Conservation (phyloP, 2,113 vertebrate species). For the Chloroceryle aenea region DNA sequence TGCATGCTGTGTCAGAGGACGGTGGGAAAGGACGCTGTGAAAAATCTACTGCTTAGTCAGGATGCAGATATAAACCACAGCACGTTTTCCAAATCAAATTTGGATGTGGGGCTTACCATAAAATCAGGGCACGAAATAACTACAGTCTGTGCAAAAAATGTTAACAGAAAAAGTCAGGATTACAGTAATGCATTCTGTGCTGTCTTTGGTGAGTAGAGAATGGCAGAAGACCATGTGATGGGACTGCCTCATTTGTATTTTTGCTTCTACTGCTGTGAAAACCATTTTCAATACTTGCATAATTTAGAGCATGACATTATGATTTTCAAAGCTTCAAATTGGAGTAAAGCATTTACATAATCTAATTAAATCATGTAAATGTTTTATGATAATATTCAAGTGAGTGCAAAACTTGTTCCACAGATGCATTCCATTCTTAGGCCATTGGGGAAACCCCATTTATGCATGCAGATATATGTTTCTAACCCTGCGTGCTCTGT, state of each 20-base stretch:
- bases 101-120: constrained; percentile 7
- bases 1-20: not conserved
- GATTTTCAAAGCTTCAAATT: constrained; percentile 46
- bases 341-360: constrained; percentile 58
- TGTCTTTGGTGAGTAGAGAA: constrained; percentile 1
- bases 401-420: constrained; percentile 21
- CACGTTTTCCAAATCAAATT: not conserved
- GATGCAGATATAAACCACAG: not conserved
- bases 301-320: constrained; percentile 56
- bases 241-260: not conserved
- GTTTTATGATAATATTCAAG: constrained; percentile 55
- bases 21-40: not conserved
- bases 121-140: constrained; percentile 2
- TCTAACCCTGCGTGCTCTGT: not conserved
- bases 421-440: constrained; percentile 1
- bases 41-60: not conserved
- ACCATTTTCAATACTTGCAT: constrained; percentile 53
- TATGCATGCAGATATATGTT: constrained; percentile 1
- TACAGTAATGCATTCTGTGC: not conserved
- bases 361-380: constrained; percentile 65
- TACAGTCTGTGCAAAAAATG: not conserved
- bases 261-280: constrained; percentile 50
- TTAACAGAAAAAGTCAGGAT: constrained; percentile 10
- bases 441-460: constrained; percentile 19
- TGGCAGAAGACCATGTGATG: not conserved